A percentile compares a stretch with the other conserved stretches of the same genome.
These are phyloP conservation scores for Lontra canadensis DNA, from an alignment of 2,113 vertebrate species.

Conservation along the genomic window DNA sequence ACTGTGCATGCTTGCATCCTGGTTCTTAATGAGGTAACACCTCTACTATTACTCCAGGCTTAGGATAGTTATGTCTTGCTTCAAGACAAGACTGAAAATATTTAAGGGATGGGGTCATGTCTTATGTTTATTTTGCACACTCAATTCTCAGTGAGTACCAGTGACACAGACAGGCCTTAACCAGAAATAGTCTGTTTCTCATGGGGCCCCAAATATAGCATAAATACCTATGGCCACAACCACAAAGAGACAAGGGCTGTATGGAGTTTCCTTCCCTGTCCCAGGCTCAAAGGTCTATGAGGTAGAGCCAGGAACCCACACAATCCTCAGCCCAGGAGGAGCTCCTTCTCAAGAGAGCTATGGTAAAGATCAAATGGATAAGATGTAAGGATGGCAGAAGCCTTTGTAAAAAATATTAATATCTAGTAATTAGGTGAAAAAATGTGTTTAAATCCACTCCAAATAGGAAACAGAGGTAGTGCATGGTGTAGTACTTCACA, in stretches of 20 bases:
- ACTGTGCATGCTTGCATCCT: neutral
- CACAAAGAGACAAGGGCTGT: neutral
- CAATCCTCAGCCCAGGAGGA: neutral
- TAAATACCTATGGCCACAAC: neutral
- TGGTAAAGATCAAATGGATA: neutral
- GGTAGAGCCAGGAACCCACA: rapidly evolving
- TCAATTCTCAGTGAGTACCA: neutral
- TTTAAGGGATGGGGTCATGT: too few species aligned
- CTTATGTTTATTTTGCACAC: neutral
- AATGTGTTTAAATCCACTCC: neutral
- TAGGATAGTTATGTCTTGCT: neutral
- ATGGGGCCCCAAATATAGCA: neutral
- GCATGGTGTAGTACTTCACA: neutral
- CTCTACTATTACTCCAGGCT: neutral
- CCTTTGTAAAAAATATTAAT: neutral
- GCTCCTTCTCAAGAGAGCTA: too few species aligned
- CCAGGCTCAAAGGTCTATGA: neutral
- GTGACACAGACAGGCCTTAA: neutral
- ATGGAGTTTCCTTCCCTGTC: neutral
- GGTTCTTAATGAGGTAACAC: neutral
- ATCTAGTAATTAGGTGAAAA: neutral
- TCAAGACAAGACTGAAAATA: neutral
- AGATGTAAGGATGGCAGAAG: neutral
- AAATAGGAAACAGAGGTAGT: neutral
- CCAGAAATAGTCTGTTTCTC: neutral